phyloP scores from a whole-genome alignment of 2,888 invertebrate genomes.

The Choristoneura rosaceana region DNA sequence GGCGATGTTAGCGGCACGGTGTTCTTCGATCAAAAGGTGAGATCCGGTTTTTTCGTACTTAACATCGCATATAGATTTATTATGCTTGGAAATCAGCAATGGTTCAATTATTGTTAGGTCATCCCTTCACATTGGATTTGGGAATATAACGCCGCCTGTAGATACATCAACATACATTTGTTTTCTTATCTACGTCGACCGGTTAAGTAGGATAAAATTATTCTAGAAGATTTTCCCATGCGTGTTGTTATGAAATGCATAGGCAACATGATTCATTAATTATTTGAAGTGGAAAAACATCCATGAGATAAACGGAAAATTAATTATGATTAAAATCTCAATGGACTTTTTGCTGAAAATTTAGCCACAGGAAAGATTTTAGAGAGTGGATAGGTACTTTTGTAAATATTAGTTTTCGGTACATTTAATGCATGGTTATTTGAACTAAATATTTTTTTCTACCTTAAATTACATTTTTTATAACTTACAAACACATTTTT shows the following conservation, averaged over 20 bases:
- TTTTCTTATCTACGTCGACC: slow-evolving; percentile 23
- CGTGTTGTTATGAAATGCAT: not conserved
- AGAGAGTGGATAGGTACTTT: too few relatives aligned
- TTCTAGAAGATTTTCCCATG: slow-evolving; percentile 36
- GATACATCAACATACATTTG: slow-evolving; percentile 24
- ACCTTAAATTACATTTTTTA: too few relatives aligned
- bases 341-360: not conserved
- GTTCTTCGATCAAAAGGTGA: slow-evolving; percentile 91
- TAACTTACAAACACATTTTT: too few relatives aligned
- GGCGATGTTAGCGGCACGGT: slow-evolving; percentile 94
- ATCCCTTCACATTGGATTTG: not conserved
- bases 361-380: too few relatives aligned
- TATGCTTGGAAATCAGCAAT: not conserved
- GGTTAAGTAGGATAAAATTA: slow-evolving; percentile 10
- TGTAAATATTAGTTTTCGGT: too few relatives aligned
- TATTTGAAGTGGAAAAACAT: not conserved
- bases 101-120: not conserved
- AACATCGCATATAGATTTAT: not conserved
- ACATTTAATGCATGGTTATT: too few relatives aligned
- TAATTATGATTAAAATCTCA: not conserved
- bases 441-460: too few relatives aligned
- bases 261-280: not conserved
- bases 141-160: slow-evolving; percentile 22
- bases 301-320: not conserved
- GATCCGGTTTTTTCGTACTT: slow-evolving; percentile 30